Percentiles rank a stretch among this genome's conserved stretches.
Conservation (phyloP, 1,140 invertebrate genomes). For the Artemia franciscana region DNA sequence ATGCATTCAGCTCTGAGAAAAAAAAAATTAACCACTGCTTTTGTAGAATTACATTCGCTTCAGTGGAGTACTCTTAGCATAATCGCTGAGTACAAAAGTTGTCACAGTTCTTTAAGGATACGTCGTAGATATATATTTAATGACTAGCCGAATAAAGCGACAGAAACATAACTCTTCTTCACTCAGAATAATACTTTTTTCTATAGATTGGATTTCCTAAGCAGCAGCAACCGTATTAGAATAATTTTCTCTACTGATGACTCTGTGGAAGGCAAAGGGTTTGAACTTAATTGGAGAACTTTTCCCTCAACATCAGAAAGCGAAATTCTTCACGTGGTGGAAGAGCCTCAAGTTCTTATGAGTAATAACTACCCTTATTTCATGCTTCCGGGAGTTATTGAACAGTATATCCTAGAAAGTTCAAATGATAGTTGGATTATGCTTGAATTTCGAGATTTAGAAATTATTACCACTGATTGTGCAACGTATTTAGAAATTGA, state of each 20-base stretch:
- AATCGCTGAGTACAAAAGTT: too few relatives aligned
- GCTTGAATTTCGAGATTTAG: background rate
- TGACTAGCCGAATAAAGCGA: too few relatives aligned
- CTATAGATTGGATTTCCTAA: constrained; percentile 31
- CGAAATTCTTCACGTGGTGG: background rate
- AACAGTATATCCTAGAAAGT: background rate
- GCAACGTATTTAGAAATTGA: background rate
- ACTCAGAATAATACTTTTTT: background rate
- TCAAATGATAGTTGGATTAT: background rate
- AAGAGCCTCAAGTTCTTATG: background rate
- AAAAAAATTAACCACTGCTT: too few relatives aligned
- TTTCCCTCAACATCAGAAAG: background rate
- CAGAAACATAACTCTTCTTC: background rate
- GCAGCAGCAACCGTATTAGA: constrained; percentile 29
- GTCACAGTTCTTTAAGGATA: too few relatives aligned
- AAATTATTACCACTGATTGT: background rate
- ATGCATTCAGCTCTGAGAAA: too few relatives aligned
- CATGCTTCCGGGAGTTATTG: background rate
- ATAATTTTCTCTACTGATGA: constrained; percentile 44
- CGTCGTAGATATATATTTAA: too few relatives aligned
- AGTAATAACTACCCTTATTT: background rate
- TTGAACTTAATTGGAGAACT: constrained; percentile 30
- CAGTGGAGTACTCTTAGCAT: too few relatives aligned
- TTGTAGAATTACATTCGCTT: too few relatives aligned
- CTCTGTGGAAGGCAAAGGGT: constrained; percentile 35